These are phyloP conservation scores for Ornithoptera priamus DNA, from an alignment of 2,888 invertebrate genomes.

Conservation along the genomic window DNA sequence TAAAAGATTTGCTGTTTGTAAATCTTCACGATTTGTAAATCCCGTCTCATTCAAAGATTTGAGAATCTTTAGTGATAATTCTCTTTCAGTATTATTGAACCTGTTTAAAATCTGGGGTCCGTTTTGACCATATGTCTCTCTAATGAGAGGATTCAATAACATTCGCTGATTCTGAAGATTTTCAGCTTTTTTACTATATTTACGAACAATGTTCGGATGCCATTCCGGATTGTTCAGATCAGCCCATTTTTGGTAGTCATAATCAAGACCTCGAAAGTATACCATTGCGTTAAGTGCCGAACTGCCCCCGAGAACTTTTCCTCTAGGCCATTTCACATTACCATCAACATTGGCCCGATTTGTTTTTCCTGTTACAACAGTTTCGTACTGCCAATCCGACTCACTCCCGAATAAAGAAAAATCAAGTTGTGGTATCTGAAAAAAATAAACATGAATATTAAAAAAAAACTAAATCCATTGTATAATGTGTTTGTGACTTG, in stretches of 20 bases:
- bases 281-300: constrained; percentile 79
- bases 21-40: constrained; percentile 42
- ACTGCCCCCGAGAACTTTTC: constrained; percentile 81
- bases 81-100: constrained; percentile 62
- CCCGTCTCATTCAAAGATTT: constrained; percentile 48
- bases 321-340: constrained; percentile 76
- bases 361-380: constrained; percentile 86
- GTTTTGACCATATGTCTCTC: constrained; percentile 55
- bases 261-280: constrained; percentile 72
- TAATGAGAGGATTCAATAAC: constrained; percentile 39
- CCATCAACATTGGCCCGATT: constrained; percentile 82
- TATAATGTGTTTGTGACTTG: no score
- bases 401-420: constrained; percentile 46
- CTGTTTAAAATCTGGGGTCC: constrained; percentile 70
- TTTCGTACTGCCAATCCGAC: constrained; percentile 88
- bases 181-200: constrained; percentile 22
- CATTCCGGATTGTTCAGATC: constrained; percentile 76
- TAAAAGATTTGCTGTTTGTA: constrained; percentile 62
- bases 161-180: constrained; percentile 55
- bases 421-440: constrained; percentile 46
- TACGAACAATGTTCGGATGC: constrained; percentile 60
- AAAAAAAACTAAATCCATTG: background rate
- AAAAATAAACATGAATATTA: constrained; percentile 3
- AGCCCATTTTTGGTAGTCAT: constrained; percentile 79
- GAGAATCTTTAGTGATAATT: constrained; percentile 48